Base-by-base conservation (phyloP, 2,797 vertebrate genomes). In the Sus cebifrons region DNA sequence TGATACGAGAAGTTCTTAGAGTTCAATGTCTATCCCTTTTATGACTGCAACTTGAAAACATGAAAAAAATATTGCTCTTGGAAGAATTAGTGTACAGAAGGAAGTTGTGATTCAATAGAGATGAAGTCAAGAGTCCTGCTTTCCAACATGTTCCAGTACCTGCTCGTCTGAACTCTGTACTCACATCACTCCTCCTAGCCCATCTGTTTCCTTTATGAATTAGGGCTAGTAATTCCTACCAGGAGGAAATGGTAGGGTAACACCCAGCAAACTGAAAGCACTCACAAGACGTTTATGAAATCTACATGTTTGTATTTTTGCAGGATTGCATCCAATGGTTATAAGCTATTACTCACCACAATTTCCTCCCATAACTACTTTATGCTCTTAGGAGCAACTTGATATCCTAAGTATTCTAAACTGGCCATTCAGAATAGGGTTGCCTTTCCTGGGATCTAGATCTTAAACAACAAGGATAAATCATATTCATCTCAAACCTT, bases 391-490 rank as follows among this genome's bases (percentile, higher is more conserved):
- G 89, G 60, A 18, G 21, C 29, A 81, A 32, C 52, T 58, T 60
- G 62, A 2, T 64, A 62, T 29, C 40, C 23, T 74, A 71, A 49
- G 44, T 71, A 40, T 82, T 93, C 52, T 60, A 86, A 85, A 86
- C 29, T 20, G 5, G 17, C 21, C 85, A 23, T 71, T 95, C 73
- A 29, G 65, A 87, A 65, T 3, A 56, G 12, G 36, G 32, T 54
- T 92, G 32, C 8, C 58, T 86, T 95, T 71, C 60, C 15, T 88
- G 62, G 40, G 13, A 81, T 92, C 68, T 89, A 86, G 92, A 96
- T 88, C 17, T 82, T 86, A 85, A 88, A 85, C 77, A 29, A 78
- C 68, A 79, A 5, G 29, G 44, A 12, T 67, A 86, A 88, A 92
- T 81, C 88, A 91, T n/a, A 88, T 83, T 56, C 81, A 49, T 74